These are phyloP conservation scores for Tetheella fluctuosa DNA, from an alignment of 2,888 invertebrate genomes.

Conservation along the genomic window DNA sequence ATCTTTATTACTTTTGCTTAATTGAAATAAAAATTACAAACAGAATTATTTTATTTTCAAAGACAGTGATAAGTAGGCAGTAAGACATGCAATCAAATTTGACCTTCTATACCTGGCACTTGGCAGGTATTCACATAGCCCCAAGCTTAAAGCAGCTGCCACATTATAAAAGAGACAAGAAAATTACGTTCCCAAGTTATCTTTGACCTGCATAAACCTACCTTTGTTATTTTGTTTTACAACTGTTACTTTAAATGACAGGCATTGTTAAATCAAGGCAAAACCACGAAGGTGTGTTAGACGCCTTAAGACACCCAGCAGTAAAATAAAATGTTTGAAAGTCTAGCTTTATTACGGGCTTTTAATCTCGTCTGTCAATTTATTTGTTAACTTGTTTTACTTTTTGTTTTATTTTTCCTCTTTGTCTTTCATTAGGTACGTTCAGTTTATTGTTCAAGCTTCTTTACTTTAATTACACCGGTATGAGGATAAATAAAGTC, in stretches of 20 bases:
- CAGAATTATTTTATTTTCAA: not conserved
- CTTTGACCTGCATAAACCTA: conserved; percentile 1
- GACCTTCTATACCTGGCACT: not conserved
- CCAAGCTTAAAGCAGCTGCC: not conserved
- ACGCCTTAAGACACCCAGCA: not conserved
- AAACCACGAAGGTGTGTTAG: not conserved
- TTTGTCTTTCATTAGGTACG: conserved; percentile 5
- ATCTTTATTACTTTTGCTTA: no score
- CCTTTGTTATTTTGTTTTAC: conserved; percentile 5
- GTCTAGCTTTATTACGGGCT: conserved; percentile 13
- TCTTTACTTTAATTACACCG: not conserved
- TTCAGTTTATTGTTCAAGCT: conserved; percentile 9
- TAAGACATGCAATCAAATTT: not conserved
- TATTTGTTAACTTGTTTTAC: conserved; percentile 10
- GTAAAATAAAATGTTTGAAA: conserved; percentile 13
- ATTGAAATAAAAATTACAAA: not conserved
- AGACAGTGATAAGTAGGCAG: not conserved
- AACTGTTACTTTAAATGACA: not conserved
- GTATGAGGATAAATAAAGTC: not conserved
- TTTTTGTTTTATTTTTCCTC: not conserved
- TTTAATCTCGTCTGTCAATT: conserved; percentile 13
- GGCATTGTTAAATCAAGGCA: not conserved
- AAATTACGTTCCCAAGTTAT: not conserved
- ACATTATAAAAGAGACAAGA: not conserved
- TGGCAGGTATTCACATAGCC: not conserved